Evolutionary conservation across 2,888 invertebrate genomes (phyloP), one percentile per base, ranked within the genome.

Genomic region (Thumatha senex): DNA sequence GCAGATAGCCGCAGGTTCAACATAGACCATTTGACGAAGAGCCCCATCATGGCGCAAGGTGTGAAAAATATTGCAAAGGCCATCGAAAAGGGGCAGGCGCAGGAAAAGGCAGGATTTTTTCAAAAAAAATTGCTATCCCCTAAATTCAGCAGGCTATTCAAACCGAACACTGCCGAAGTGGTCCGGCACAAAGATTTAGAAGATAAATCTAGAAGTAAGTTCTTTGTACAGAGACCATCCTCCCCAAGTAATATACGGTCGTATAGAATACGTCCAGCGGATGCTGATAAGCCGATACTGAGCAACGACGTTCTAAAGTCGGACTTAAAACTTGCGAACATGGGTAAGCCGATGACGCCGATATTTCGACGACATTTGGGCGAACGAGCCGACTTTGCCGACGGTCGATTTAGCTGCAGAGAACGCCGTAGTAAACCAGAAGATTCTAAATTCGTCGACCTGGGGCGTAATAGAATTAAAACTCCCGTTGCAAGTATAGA

Each of bases 271-370:
- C 63, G 89, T 0, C 89, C 89, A 0, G 55, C 70, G 0, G 76
- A 76, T 35, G 14, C 46, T 3, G 48, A 57, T 47, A 56, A 71
- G 59, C 40, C 61, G 41, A 11, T 72, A 53, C 11, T 63, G 46
- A 67, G 71, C 12, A 72, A 61, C 3, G 80, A 82, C 35, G 79
- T 90, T 0, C 50, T 90, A 0, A 83, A 89, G 42, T 85, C 80
- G 10, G 90, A 91, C 51, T 45, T 89, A 0, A 90, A 90, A 42
- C 57, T 90, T 3, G 89, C 90, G 0, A 83, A 79, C 40, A 51
- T 88, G 70, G 91, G 91, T 0, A 90, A 89, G 47, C 92, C 91
- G 0, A 88, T 91, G 89, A 92, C 92, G 7, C 92, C 92, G 0
- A 84, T 86, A 56, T 89, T 92, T 64, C 70, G 89, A 4, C 58